phyloP scores from a whole-genome alignment of 2,888 invertebrate genomes.

The Phalera bucephala region DNA sequence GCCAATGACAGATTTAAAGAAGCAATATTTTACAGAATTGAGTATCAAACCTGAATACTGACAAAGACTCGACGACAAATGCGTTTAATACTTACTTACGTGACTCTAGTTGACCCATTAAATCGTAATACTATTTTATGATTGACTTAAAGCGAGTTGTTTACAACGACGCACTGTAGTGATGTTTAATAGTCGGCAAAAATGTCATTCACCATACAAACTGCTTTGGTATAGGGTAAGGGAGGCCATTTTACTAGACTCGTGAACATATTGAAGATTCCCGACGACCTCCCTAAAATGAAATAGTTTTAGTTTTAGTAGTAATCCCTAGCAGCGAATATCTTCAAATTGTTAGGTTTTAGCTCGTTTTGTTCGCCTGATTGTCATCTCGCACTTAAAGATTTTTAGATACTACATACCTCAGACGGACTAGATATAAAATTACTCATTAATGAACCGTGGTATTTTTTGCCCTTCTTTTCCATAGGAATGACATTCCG shows the following conservation, averaged over 20 bases:
- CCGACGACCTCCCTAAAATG: neutral
- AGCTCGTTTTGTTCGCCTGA: no score
- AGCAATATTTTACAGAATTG: no score
- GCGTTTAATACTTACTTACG: no score
- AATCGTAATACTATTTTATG: neutral
- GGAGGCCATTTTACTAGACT: no score
- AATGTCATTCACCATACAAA: neutral
- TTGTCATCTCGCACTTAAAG: neutral
- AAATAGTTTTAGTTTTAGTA: neutral
- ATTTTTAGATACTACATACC: neutral
- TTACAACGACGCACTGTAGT: neutral
- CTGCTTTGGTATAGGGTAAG: neutral
- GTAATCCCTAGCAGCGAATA: no score
- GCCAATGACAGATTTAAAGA: no score
- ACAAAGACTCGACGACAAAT: neutral
- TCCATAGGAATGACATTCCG: no score
- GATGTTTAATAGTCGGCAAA: constrained; percentile 1
- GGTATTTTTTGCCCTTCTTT: no score
- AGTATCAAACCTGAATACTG: no score
- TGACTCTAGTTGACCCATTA: neutral
- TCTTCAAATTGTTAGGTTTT: no score
- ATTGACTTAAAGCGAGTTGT: neutral
- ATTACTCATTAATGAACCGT: no score
- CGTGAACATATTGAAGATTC: neutral
- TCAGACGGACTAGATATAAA: no score